These are phyloP conservation scores for Eupithecia inturbata DNA, from an alignment of 2,888 invertebrate genomes.

Conservation along the genomic window DNA sequence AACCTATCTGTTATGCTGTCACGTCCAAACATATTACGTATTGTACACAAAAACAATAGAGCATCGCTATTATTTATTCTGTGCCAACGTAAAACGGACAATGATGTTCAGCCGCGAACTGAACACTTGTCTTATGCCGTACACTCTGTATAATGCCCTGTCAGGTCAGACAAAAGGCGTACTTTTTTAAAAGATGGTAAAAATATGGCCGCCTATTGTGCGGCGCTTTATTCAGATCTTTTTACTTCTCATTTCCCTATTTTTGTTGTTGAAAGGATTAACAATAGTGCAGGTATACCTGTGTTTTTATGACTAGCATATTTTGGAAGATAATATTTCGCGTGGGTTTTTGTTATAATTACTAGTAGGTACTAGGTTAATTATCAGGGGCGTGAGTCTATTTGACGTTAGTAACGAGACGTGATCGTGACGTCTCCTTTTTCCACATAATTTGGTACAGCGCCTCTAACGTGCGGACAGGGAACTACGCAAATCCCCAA, in stretches of 20 bases:
- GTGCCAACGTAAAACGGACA: conserved; percentile 57
- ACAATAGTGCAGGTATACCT: conserved; percentile 72
- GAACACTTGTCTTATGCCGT: conserved; percentile 76
- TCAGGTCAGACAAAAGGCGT: conserved; percentile 73
- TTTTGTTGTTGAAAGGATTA: conserved; percentile 78
- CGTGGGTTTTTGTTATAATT: conserved; percentile 19
- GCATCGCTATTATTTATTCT: conserved; percentile 36
- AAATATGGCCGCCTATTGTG: conserved; percentile 78
- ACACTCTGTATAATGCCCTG: conserved; percentile 68
- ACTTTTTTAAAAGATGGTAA: conserved; percentile 71
- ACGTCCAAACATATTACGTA: conserved; percentile 46
- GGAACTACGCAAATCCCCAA: no score
- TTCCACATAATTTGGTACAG: no score
- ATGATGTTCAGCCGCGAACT: conserved; percentile 64
- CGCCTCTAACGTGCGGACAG: no score
- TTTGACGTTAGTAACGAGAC: no score
- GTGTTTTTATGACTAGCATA: conserved; percentile 62
- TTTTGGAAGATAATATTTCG: conserved; percentile 49
- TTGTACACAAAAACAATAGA: conserved; percentile 59
- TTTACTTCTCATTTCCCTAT: conserved; percentile 78
- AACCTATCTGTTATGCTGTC: conserved; percentile 46
- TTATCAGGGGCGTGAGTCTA: no score
- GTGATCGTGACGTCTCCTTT: no score
- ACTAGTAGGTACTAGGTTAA: no score
- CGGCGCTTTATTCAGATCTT: conserved; percentile 69